Percentiles rank a stretch among this genome's conserved stretches.
phyloP scores from a whole-genome alignment of 2,888 invertebrate species.

The Listrodromus nycthemerus region DNA sequence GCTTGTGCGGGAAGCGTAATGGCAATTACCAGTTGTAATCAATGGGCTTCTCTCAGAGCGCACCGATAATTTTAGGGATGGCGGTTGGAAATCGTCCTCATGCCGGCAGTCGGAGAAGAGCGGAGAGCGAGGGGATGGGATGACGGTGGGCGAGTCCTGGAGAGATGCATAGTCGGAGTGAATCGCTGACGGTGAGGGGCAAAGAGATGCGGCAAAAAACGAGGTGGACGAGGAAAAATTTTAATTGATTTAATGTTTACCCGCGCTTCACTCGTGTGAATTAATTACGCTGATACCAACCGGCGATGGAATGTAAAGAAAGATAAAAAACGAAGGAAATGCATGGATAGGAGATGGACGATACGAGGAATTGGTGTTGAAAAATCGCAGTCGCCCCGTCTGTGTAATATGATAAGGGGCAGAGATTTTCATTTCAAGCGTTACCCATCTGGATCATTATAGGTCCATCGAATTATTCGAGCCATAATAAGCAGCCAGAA shows the following conservation, averaged over 20 bases:
- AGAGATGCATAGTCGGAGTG: background rate
- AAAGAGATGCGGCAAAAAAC: background rate
- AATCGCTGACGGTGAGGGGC: slow-evolving; percentile 8
- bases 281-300: background rate
- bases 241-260: slow-evolving; percentile 76
- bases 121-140: background rate
- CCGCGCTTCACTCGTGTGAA: slow-evolving; percentile 39
- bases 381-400: background rate
- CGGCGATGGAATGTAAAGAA: background rate
- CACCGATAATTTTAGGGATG: slow-evolving; percentile 79
- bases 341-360: too few relatives aligned
- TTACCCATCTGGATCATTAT: slow-evolving; percentile 5
- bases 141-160: background rate
- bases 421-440: background rate
- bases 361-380: background rate
- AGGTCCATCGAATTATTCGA: background rate
- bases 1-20: slow-evolving; percentile 70
- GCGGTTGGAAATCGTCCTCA: slow-evolving; percentile 70
- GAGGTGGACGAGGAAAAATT: slow-evolving; percentile 67
- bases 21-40: slow-evolving; percentile 80
- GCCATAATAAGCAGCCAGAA: background rate
- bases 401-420: background rate
- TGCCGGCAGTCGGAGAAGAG: slow-evolving; percentile 36
- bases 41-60: slow-evolving; percentile 77
- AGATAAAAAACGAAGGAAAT: background rate